Base-by-base conservation (phyloP, 2,113 vertebrate species). In the Sturnira hondurensis region DNA sequence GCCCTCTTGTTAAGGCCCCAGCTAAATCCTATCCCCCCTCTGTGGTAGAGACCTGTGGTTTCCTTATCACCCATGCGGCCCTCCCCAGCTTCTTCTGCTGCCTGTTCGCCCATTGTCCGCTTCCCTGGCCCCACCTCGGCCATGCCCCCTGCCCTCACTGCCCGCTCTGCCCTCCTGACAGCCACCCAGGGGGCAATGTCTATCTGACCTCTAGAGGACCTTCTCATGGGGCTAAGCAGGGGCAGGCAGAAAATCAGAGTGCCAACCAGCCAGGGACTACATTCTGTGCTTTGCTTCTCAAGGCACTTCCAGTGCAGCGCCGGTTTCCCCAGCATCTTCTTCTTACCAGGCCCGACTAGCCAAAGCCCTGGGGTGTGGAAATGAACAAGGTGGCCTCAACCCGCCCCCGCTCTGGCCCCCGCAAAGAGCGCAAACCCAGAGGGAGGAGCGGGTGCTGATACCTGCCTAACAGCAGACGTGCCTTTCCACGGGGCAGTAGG, bases 181-280 rank as follows among this genome's bases (percentile, higher is more conserved):
- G 28, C n/a, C 0, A 0, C 33, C 38, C 13, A 38, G 5, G 10
- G 10, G 43, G 68, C 50, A 26, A 45, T 0, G 0, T 50, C 26
- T 70, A 5, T 38, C 38, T 65, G 33, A 74, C 41, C 17, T 17
- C 11, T 0, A 61, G 65, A 78, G 36, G 31, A 38, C 14, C 56
- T 73, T 52, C 52, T 43, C 5, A 0, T 0, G 70, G 68, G 31
- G n/a, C 61, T 67, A 26, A 71, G 3, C 31, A 41, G 65, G 26
- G 26, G 43, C 22, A 38, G 67, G 47, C 5, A 41, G 86, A 22
- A 70, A 38, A 63, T 1, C 13, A 61, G 71, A 47, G 36, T 5
- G 45, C 26, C 45, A n/a, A 2, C 9, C 8, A 47, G 28, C n/a
- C 89, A 22, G 11, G 0, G 15, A 80, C 63, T 33, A 70, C 15